These are phyloP conservation scores for Andinoacara biseriatus DNA, from an alignment of 2,113 vertebrate genomes.

Conservation along the genomic window DNA sequence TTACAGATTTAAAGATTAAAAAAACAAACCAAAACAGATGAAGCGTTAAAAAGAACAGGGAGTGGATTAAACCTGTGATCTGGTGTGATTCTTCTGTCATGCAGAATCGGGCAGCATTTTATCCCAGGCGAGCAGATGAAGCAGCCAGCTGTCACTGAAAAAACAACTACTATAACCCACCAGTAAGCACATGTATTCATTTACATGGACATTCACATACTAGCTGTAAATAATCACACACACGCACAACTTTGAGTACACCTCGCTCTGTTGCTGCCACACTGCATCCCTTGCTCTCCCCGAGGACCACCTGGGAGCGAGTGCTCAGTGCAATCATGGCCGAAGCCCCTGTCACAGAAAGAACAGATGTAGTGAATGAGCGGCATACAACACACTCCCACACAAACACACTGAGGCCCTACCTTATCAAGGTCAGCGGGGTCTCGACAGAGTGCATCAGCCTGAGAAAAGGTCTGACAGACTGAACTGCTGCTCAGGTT, in stretches of 20 bases:
- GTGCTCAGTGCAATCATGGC: slow-evolving; percentile 27
- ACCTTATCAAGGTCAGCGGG: slow-evolving; percentile 31
- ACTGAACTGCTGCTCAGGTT: neutral
- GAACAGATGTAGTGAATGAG: slow-evolving; percentile 14
- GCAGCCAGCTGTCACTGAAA: slow-evolving; percentile 35
- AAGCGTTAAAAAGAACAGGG: neutral
- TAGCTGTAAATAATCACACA: neutral
- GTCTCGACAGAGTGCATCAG: neutral
- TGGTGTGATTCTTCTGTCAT: neutral
- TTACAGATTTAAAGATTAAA: neutral
- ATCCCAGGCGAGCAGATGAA: slow-evolving; percentile 6
- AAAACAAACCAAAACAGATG: neutral
- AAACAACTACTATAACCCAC: neutral
- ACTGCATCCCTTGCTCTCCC: neutral
- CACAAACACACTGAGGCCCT: neutral
- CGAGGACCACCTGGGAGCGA: slow-evolving; percentile 31
- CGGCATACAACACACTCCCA: neutral
- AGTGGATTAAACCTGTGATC: neutral
- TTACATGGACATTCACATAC: neutral
- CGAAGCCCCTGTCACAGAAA: slow-evolving; percentile 54
- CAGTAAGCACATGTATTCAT: slow-evolving; percentile 3
- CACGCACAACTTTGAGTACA: neutral
- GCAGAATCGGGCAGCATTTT: neutral
- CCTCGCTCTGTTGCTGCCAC: slow-evolving; percentile 22
- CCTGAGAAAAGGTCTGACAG: neutral